Evolutionary conservation across 2,113 vertebrate genomes (phyloP).

Genomic region (Nyctereutes procyonoides): DNA sequence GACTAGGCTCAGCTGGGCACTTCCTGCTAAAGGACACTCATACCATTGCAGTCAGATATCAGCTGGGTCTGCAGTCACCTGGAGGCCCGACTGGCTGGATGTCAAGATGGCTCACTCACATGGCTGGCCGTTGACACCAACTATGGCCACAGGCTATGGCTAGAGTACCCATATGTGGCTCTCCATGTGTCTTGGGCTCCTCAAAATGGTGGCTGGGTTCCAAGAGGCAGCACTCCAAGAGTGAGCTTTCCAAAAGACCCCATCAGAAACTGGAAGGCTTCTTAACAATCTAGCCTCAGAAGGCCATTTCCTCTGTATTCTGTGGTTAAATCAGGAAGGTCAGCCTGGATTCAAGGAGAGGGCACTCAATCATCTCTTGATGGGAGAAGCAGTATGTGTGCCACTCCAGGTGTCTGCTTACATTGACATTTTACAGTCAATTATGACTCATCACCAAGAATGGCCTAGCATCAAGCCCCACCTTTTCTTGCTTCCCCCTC

Average conservation of each 20-base stretch:
- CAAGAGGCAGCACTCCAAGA: not conserved
- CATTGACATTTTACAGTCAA: not conserved
- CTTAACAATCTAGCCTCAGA: not conserved
- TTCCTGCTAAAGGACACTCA: not conserved
- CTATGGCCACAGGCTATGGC: not conserved
- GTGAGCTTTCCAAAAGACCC: not conserved
- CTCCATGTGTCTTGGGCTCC: not conserved
- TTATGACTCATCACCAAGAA: not conserved
- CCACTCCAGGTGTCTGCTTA: not conserved
- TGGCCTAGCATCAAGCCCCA: not conserved
- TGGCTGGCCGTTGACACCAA: not conserved
- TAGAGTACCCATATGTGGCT: not conserved
- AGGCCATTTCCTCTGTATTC: not conserved
- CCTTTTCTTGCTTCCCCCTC: not conserved
- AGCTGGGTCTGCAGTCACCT: not conserved
- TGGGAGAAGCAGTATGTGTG: not conserved
- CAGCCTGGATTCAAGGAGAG: not conserved
- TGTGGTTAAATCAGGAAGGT: not conserved
- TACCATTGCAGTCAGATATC: not conserved
- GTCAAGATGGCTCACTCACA: not conserved
- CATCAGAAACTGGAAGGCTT: not conserved
- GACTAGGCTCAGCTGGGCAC: not conserved
- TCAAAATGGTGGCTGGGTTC: not conserved
- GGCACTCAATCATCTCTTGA: not conserved
- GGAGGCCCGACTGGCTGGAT: not conserved